Evolutionary conservation across 2,888 invertebrate genomes (phyloP).

Genomic region (Laspeyria flexula): DNA sequence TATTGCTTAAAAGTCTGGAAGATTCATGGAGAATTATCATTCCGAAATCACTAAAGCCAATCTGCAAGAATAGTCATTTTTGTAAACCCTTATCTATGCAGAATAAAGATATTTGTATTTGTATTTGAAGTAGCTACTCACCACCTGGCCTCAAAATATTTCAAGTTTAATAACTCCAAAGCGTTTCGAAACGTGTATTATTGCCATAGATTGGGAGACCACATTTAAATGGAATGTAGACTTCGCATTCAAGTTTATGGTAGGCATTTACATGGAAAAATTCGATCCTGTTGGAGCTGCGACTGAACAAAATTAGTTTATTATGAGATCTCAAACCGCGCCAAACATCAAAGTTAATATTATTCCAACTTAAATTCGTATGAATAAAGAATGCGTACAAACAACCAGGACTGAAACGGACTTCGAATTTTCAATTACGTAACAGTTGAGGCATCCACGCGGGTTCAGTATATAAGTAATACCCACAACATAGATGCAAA

Average conservation of each 20-base stretch:
- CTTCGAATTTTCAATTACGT: conserved; percentile 11
- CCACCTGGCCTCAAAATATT: not conserved
- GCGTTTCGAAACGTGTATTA: conserved; percentile 32
- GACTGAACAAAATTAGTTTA: conserved; percentile 19
- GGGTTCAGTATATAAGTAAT: conserved; percentile 6
- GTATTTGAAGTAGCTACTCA: not conserved
- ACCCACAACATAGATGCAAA: conserved; percentile 5
- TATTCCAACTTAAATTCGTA: conserved; percentile 4
- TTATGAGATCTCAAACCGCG: conserved; percentile 10
- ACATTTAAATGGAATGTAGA: conserved; percentile 46
- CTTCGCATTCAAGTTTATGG: conserved; percentile 39
- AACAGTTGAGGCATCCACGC: conserved; percentile 8
- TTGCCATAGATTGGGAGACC: conserved; percentile 29
- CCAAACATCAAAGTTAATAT: conserved; percentile 8
- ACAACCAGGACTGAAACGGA: conserved; percentile 13
- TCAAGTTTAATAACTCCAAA: conserved; percentile 2
- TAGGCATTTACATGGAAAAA: conserved; percentile 37
- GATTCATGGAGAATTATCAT: too few species aligned
- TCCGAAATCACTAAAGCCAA: too few species aligned
- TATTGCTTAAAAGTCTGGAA: too few species aligned
- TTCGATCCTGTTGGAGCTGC: conserved; percentile 16
- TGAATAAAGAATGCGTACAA: conserved; percentile 14
- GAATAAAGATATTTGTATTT: not conserved
- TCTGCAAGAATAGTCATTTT: too few species aligned
- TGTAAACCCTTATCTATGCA: too few species aligned